Evolutionary conservation across 2,113 vertebrate species (phyloP).

Genomic region (Nycticebus coucang): DNA sequence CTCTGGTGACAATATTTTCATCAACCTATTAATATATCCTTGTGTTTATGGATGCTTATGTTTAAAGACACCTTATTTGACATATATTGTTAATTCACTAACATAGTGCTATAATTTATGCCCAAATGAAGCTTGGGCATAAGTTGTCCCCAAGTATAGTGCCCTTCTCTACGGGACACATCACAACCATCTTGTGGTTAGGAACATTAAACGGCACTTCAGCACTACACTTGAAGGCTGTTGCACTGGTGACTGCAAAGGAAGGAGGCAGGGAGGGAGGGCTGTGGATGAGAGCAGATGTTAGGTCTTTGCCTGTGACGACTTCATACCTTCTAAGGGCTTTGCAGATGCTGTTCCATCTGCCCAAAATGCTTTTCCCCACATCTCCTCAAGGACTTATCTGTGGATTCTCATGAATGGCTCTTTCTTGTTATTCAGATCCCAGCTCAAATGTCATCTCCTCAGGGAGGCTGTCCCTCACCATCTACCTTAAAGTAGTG

Average conservation of each 20-base stretch:
- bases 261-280: background rate
- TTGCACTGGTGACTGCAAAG: background rate
- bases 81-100: background rate
- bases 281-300: background rate
- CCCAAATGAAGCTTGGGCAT: background rate
- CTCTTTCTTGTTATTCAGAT: background rate
- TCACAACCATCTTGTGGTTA: background rate
- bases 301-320: background rate
- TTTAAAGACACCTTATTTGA: background rate
- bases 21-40: background rate
- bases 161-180: background rate
- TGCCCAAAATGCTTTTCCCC: background rate
- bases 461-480: background rate
- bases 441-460: background rate
- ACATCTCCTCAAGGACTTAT: background rate
- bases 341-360: background rate
- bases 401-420: background rate
- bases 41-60: background rate
- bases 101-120: background rate
- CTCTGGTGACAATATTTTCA: background rate
- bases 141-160: no score
- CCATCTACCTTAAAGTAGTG: background rate
- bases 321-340: background rate
- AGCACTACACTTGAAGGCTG: background rate
- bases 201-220: background rate